Evolutionary conservation across 2,888 invertebrate genomes (phyloP), one percentile per base, ranked within the genome.

Genomic region (Axea sp.): DNA sequence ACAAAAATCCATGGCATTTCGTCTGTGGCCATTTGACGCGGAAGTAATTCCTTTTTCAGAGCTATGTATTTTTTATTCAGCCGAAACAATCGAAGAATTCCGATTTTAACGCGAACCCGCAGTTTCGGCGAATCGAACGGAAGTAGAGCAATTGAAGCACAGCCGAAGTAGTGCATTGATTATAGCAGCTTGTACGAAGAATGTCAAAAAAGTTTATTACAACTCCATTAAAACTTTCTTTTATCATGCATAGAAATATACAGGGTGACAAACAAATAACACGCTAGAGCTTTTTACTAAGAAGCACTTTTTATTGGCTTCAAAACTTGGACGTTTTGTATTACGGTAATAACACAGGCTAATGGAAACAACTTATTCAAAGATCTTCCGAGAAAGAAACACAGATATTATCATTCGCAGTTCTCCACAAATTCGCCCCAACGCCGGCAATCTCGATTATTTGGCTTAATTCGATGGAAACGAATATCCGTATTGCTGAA

Each of bases 171-270:
- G 19, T 31, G 28, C 57, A 67, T 49, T 49, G 57, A 67, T 67
- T 67, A 12, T 41, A 45, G 17, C 22, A 7, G 28, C 15, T 15
- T 49, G 19, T 14, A 53, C 30, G 26, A 39, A 57, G 47, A 33
- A 67, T 39, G 67, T 45, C 55, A 22, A 68, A 67, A 43, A 68
- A 59, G 57, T 68, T 57, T 67, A 68, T 49, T 59, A 35, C 67
- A 68, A 57, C 51, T 68, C 68, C 43, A 68, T 68, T 68, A 68
- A 68, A 68, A 68, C 33, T 59, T 68, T 51, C 9, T 49, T 41
- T 59, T 43, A 68, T 19, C 59, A 43, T 51, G 43, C 24, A 43
- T 55, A 57, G 30, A 31, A 64, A 64, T 53, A 24, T 14, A 53
- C 26, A 22, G 39, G 15, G 62, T 31, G 49, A 62, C 49, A 57